Evolutionary conservation across 2,113 vertebrate species (phyloP).

Genomic region (Oncorhynchus masou): DNA sequence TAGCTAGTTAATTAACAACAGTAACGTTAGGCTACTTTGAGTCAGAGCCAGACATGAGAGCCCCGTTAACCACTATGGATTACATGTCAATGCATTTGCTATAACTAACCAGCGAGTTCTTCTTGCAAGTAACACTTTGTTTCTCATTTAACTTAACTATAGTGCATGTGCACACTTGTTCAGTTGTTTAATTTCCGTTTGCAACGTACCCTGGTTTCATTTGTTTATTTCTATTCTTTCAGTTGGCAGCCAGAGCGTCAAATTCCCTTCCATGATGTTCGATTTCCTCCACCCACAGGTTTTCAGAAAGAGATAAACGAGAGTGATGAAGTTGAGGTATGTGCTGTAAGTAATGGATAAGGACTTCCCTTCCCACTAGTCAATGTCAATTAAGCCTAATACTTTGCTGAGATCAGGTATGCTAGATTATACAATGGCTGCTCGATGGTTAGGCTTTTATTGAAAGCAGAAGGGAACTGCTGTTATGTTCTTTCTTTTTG

Average conservation of each 20-base stretch:
- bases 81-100: too few relatives aligned
- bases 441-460: background rate
- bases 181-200: too few relatives aligned
- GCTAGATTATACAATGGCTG: background rate
- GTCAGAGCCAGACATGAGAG: too few relatives aligned
- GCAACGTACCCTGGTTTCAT: background rate
- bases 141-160: too few relatives aligned
- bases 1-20: too few relatives aligned
- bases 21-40: too few relatives aligned
- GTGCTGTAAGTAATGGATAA: constrained; percentile 26
- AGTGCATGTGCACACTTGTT: too few relatives aligned
- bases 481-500: background rate
- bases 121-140: too few relatives aligned
- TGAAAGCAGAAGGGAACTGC: background rate
- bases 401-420: background rate
- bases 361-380: background rate
- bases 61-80: too few relatives aligned
- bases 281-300: constrained; percentile 92
- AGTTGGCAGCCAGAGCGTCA: constrained; percentile 98
- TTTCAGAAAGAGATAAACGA: constrained; percentile 96
- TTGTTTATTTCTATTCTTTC: constrained; percentile 35
- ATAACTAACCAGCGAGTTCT: too few relatives aligned
- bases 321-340: constrained; percentile 97
- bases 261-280: constrained; percentile 95
- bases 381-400: background rate